Base-by-base conservation (phyloP, 2,797 vertebrate species). In the Melopsittacus undulatus region DNA sequence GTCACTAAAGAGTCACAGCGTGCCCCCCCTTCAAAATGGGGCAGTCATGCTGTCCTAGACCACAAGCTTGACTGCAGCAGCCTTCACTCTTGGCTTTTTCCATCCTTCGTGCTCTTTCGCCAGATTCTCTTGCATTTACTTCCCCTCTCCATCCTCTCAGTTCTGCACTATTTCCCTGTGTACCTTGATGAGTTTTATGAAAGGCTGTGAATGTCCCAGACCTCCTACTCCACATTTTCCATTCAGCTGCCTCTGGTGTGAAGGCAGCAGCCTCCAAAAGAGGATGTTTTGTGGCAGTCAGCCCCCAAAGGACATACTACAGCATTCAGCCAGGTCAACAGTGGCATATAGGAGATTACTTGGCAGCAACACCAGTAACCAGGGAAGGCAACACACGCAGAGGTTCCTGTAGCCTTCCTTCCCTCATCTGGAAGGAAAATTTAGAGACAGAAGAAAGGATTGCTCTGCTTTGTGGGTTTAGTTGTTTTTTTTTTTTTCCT, bases 361-460 rank as follows among this genome's bases (percentile, higher is more conserved):
- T 49, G 46, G 72, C 87, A 85, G 52, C 73, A 81, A 75, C 16
- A 64, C 16, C 43, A 68, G 0, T 43, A 67, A 83, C 24, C 73
- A 90, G 61, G 62, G 66, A 93, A 72, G 77, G 13, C 17, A 70
- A 81, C 29, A 48, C 54, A 49, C 18, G 49, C 42, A 43, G 36
- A 76, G 54, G 69, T 93, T 83, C 57, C 57, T 87, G 77, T 34
- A 72, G 84, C 78, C 54, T 84, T 63, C 56, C 29, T 67, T 83
- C 62, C 62, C 49, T 79, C 64, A 45, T 38, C 26, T 76, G 74
- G 43, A 85, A 70, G 19, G 66, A 57, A 73, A 52, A 51, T 38
- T 13, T 61, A 45, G 76, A 83, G 56, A 49, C 27, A 83, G 59
- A 94, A 94, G 29, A 93, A 96, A 91, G 45, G 17, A 77, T 22